Percentiles rank a stretch among this genome's conserved stretches.
These are phyloP conservation scores for Cryptotis parvus DNA, from an alignment of 2,113 vertebrate species.

Conservation along the genomic window DNA sequence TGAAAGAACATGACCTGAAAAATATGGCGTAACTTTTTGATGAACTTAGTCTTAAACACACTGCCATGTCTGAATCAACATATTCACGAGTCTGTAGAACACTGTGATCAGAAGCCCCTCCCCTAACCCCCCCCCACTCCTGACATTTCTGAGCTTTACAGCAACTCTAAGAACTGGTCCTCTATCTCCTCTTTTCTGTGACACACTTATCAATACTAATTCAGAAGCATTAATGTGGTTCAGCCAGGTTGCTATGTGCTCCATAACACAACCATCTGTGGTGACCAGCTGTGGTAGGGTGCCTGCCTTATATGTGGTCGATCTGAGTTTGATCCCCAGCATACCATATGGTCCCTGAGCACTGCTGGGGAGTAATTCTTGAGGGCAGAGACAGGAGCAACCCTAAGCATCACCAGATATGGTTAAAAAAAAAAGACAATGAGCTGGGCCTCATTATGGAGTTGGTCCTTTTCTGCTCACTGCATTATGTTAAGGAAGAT, in stretches of 20 bases:
- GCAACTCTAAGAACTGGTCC: not conserved
- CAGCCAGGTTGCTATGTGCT: not conserved
- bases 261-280: not conserved
- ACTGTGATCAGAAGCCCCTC: not conserved
- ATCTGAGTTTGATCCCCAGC: too few species aligned
- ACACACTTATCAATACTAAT: not conserved
- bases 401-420: too few species aligned
- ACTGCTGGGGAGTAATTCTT: too few species aligned
- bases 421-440: not conserved
- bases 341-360: too few species aligned
- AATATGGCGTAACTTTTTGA: not conserved
- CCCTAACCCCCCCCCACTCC: too few species aligned
- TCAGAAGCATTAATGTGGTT: not conserved
- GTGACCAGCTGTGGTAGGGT: too few species aligned
- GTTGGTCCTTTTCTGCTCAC: not conserved
- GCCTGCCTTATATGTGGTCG: too few species aligned
- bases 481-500: not conserved
- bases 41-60: not conserved
- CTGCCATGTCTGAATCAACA: not conserved
- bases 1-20: not conserved
- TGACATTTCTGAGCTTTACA: not conserved
- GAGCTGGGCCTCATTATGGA: not conserved
- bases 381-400: too few species aligned
- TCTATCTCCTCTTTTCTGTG: not conserved
- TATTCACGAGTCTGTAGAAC: rapidly evolving